Base-by-base conservation (phyloP, 1,140 invertebrate genomes). In the Cephus cinctus region DNA sequence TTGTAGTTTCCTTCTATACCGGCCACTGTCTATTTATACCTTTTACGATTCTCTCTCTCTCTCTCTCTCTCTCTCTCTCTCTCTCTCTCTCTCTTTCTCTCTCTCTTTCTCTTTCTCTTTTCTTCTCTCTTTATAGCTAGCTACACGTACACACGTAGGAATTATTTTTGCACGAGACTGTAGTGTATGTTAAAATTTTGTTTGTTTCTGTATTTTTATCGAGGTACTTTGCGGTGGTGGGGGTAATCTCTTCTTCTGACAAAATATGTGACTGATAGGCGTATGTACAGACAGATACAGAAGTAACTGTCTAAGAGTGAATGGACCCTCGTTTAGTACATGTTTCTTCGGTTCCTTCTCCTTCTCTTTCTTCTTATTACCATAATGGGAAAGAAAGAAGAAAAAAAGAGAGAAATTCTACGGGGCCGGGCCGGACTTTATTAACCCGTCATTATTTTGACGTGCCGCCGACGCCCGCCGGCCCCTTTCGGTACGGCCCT, bases 201-300 rank as follows among this genome's bases (percentile, higher is more conserved):
- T 38, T 12, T 11, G n/a, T 12, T n/a, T n/a, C n/a, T n/a, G n/a
- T n/a, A n/a, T n/a, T n/a, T n/a, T n/a, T n/a, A n/a, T n/a, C n/a
- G n/a, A 50, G 46, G 39, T 41, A 50, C 52, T 31, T 42, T 50
- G 23, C n/a, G 22, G 15, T 34, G 12, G 14, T 18, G 46, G 15
- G 34, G 27, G 19, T 43, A 50, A n/a, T n/a, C n/a, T n/a, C n/a
- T n/a, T n/a, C n/a, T n/a, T n/a, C n/a, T n/a, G n/a, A n/a, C n/a
- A n/a, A n/a, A n/a, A n/a, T n/a, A n/a, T n/a, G n/a, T n/a, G n/a
- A n/a, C n/a, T n/a, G n/a, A n/a, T n/a, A n/a, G n/a, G n/a, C n/a
- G n/a, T n/a, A n/a, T n/a, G n/a, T n/a, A n/a, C n/a, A n/a, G n/a
- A n/a, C n/a, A n/a, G n/a, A n/a, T n/a, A n/a, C n/a, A n/a, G n/a